Conservation (phyloP, 1,140 invertebrate genomes). For the Chymomyza costata region DNA sequence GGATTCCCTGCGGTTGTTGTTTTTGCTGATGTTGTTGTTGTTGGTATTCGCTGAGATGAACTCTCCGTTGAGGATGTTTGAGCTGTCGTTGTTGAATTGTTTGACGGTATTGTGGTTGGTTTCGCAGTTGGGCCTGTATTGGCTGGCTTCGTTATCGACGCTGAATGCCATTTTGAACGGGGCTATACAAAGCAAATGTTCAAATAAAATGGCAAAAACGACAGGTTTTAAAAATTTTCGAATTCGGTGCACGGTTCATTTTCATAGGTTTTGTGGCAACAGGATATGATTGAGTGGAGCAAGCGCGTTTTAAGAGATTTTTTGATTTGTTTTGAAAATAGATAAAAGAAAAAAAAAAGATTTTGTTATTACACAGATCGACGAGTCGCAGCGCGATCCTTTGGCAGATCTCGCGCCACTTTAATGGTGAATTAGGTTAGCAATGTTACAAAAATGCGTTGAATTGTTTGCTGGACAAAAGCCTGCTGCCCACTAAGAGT, state of each 20-base stretch:
- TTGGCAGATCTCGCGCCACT: conserved; percentile 26
- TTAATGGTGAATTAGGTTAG: conserved; percentile 29
- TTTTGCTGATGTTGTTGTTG: conserved; percentile 21
- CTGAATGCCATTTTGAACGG: conserved; percentile 75
- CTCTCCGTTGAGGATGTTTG: conserved; percentile 23
- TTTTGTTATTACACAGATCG: conserved; percentile 68
- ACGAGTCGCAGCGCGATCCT: conserved; percentile 50
- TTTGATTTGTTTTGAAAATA: conserved; percentile 64
- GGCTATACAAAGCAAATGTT: conserved; percentile 40
- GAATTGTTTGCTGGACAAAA: conserved; percentile 20
- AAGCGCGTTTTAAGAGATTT: conserved; percentile 66
- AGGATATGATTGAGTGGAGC: conserved; percentile 64
- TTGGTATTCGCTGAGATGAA: conserved; percentile 19
- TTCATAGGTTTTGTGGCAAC: conserved; percentile 37
- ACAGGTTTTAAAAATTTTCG: conserved; percentile 27
- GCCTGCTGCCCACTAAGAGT: conserved; percentile 13
- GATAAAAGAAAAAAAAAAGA: conserved; percentile 63
- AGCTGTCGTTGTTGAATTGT: conserved; percentile 28
- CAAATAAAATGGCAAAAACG: conserved; percentile 11
- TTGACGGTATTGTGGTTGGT: conserved; percentile 41
- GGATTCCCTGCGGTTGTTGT: conserved; percentile 52
- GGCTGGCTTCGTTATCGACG: conserved; percentile 61
- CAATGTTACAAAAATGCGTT: conserved; percentile 46
- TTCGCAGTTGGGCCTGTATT: conserved; percentile 62
- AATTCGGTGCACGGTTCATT: conserved; percentile 36